Evolutionary conservation across 1,140 invertebrate species (phyloP).

Genomic region (Dryas iulia): DNA sequence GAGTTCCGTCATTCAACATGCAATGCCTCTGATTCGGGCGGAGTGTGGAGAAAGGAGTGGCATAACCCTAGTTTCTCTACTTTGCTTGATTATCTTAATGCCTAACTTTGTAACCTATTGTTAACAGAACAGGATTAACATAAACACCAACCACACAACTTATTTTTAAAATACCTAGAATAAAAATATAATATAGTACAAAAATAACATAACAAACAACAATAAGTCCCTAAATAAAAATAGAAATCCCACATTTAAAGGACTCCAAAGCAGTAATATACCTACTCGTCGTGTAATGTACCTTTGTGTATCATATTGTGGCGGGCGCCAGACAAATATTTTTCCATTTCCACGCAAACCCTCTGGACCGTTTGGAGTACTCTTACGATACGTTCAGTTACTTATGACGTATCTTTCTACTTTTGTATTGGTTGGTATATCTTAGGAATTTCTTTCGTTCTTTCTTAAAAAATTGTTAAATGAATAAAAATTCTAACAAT

Average conservation of each 20-base stretch:
- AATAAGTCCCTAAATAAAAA: background rate
- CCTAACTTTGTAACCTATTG: too few relatives aligned
- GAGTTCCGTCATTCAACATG: too few relatives aligned
- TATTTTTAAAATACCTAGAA: too few relatives aligned
- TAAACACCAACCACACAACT: too few relatives aligned
- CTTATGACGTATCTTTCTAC: conserved; percentile 34
- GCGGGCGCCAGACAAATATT: conserved; percentile 61
- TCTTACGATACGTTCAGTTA: conserved; percentile 34
- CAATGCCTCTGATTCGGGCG: too few relatives aligned
- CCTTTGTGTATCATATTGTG: conserved; percentile 15
- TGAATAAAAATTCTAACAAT: too few relatives aligned
- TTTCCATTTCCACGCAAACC: conserved; percentile 62
- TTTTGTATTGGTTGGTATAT: background rate
- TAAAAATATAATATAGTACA: background rate
- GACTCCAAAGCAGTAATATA: background rate
- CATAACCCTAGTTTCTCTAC: too few relatives aligned
- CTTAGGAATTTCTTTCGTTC: background rate
- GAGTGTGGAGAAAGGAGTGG: too few relatives aligned
- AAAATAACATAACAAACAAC: background rate
- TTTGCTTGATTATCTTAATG: too few relatives aligned
- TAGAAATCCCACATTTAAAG: background rate
- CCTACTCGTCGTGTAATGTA: conserved; percentile 1
- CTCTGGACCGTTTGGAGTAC: conserved; percentile 61
- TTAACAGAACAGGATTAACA: too few relatives aligned
- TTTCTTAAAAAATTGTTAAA: too few relatives aligned